Base-by-base conservation (phyloP, 2,797 vertebrate genomes). In the Girardinus metallicus region DNA sequence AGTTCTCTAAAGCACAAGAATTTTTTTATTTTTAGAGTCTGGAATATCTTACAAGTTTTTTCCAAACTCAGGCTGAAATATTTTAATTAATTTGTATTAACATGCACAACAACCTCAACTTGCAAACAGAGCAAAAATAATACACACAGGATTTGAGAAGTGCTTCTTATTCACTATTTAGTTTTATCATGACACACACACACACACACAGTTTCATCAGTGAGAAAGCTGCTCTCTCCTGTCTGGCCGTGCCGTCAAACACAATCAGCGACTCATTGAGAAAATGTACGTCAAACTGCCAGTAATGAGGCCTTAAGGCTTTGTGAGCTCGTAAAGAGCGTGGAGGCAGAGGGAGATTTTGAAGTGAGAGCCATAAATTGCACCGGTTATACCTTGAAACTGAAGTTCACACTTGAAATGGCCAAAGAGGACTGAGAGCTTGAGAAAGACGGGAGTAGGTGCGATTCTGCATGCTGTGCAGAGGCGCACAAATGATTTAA, bases 201-300 rank as follows among this genome's bases (percentile, higher is more conserved):
- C 68, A 75, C 53, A 66, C 72, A 34, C 26, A 12, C 7, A 41
- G 78, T 76, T 79, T 85, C 0, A 8, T 36, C 49, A 79, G 87
- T 86, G 76, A 87, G 84, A 82, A 47, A 29, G 79, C 86, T 78
- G 76, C 82, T 41, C 75, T 80, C 70, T 75, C 73, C 80, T 73
- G 72, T 77, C 78, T 68, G 26, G 64, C 34, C 75, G 80, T 79
- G 62, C 34, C 74, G 81, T 80, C 79, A 74, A 23, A 82, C 34
- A 57, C 46, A 12, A 68, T 51, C 74, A 55, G 53, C 68, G 31
- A 0, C 75, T 77, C 80, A 57, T 73, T 60, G 44, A 83, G 43
- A 80, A 87, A 88, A 76, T 71, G 44, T 29, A 76, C 47, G 34
- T 79, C 34, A 83, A 83, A 86, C 83, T 77, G 82, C 64, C 76